phyloP scores from a whole-genome alignment of 2,888 invertebrate genomes.

The Parelbella ahira region DNA sequence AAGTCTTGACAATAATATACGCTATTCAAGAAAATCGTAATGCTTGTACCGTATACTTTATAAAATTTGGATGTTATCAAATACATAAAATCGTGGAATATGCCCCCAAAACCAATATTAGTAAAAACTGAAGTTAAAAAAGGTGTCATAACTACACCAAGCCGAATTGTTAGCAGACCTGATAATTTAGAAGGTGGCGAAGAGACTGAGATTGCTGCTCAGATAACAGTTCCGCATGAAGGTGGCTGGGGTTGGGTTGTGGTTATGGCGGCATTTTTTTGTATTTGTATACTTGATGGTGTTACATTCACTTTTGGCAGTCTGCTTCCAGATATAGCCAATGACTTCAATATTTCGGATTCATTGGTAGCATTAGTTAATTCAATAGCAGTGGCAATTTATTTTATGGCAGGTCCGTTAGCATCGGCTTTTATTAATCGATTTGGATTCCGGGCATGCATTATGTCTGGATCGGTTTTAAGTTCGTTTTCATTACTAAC shows the following conservation, averaged over 20 bases:
- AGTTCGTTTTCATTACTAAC: constrained; percentile 50
- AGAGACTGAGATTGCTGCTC: constrained; percentile 69
- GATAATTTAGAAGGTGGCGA: constrained; percentile 53
- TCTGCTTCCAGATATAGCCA: constrained; percentile 48
- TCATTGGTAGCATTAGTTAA: constrained; percentile 56
- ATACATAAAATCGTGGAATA: constrained; percentile 8
- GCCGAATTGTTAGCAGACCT: constrained; percentile 44
- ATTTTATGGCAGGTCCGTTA: constrained; percentile 56
- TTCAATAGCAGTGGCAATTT: constrained; percentile 60
- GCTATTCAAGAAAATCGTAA: no score
- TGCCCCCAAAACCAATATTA: constrained; percentile 35
- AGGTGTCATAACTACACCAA: constrained; percentile 49
- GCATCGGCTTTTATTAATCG: constrained; percentile 67
- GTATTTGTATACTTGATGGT: constrained; percentile 59
- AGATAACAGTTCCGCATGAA: constrained; percentile 62
- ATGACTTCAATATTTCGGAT: constrained; percentile 46
- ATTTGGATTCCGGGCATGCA: constrained; percentile 64
- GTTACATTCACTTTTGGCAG: constrained; percentile 62
- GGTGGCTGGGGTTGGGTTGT: constrained; percentile 74
- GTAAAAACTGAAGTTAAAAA: constrained; percentile 38
- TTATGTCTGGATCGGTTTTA: constrained; percentile 60
- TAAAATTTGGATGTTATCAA: no score
- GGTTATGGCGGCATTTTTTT: constrained; percentile 48
- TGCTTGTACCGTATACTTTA: no score
- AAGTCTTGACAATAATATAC: no score